These are phyloP conservation scores for Scotopteryx bipunctaria DNA, from an alignment of 2,888 invertebrate genomes.

Conservation along the genomic window DNA sequence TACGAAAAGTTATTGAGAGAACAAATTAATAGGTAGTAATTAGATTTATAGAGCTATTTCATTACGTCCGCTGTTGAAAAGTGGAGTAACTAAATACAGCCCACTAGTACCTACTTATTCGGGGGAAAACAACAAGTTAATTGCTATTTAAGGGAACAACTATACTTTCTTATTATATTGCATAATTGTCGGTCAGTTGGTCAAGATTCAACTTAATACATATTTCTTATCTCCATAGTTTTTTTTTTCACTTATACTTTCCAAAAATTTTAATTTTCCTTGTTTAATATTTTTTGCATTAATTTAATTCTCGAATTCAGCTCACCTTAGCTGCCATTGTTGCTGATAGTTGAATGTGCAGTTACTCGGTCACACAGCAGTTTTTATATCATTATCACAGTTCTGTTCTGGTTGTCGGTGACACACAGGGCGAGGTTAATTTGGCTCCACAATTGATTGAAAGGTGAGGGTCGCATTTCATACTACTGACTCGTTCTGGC, in stretches of 20 bases:
- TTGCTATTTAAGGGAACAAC: too few relatives aligned
- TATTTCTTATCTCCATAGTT: too few relatives aligned
- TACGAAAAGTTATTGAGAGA: constrained; percentile 8
- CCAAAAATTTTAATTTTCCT: neutral
- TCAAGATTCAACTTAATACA: too few relatives aligned
- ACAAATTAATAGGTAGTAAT: neutral
- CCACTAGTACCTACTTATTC: too few relatives aligned
- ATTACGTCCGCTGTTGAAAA: constrained; percentile 9
- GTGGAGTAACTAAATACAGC: neutral
- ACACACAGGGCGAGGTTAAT: constrained; percentile 43
- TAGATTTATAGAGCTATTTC: constrained; percentile 2
- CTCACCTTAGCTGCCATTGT: constrained; percentile 74
- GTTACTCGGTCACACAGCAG: constrained; percentile 45
- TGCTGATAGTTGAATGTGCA: constrained; percentile 59
- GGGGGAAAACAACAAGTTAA: too few relatives aligned
- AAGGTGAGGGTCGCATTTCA: constrained; percentile 52
- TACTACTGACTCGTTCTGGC: constrained; percentile 8
- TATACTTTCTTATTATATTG: too few relatives aligned
- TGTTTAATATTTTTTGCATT: neutral
- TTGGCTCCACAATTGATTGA: constrained; percentile 47
- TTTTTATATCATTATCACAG: constrained; percentile 61
- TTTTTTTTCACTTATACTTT: neutral
- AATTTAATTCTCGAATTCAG: constrained; percentile 12
- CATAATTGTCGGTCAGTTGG: too few relatives aligned
- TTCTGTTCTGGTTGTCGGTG: constrained; percentile 42